phyloP scores from a whole-genome alignment of 2,888 invertebrate genomes.

The Gandaritis pyraliata region DNA sequence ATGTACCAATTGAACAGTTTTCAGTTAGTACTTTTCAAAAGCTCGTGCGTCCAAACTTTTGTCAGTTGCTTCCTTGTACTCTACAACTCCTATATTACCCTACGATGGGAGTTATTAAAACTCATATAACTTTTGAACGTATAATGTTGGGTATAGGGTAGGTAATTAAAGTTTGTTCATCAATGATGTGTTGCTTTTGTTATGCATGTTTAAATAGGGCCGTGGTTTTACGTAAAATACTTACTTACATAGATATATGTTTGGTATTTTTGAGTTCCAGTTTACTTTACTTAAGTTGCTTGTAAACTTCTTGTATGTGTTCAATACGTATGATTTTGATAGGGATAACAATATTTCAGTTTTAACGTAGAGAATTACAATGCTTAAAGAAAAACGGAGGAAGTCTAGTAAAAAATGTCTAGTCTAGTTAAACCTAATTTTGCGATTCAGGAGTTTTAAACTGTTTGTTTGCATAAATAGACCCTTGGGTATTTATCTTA shows the following conservation, averaged over 20 bases:
- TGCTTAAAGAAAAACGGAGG: too few relatives aligned
- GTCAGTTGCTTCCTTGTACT: constrained; percentile 14
- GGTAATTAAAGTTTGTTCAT: constrained; percentile 23
- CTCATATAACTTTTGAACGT: constrained; percentile 24
- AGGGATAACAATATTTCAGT: too few relatives aligned
- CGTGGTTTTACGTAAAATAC: neutral
- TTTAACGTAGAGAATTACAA: too few relatives aligned
- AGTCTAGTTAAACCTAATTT: too few relatives aligned
- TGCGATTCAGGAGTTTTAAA: neutral
- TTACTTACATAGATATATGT: too few relatives aligned
- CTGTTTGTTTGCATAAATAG: constrained; percentile 17
- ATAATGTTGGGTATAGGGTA: constrained; percentile 14
- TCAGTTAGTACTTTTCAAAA: neutral
- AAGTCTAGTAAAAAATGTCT: too few relatives aligned
- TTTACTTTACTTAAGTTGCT: too few relatives aligned
- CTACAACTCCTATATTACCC: constrained; percentile 16
- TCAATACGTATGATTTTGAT: too few relatives aligned
- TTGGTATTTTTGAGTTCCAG: too few relatives aligned
- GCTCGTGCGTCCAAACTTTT: constrained; percentile 18
- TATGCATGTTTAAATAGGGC: neutral
- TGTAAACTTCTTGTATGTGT: too few relatives aligned
- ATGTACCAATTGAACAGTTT: neutral
- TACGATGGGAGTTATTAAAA: constrained; percentile 23
- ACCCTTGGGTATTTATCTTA: constrained; percentile 17
- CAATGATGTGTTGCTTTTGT: constrained; percentile 15